phyloP scores from a whole-genome alignment of 2,113 vertebrate species.

The Dissostichus mawsoni region DNA sequence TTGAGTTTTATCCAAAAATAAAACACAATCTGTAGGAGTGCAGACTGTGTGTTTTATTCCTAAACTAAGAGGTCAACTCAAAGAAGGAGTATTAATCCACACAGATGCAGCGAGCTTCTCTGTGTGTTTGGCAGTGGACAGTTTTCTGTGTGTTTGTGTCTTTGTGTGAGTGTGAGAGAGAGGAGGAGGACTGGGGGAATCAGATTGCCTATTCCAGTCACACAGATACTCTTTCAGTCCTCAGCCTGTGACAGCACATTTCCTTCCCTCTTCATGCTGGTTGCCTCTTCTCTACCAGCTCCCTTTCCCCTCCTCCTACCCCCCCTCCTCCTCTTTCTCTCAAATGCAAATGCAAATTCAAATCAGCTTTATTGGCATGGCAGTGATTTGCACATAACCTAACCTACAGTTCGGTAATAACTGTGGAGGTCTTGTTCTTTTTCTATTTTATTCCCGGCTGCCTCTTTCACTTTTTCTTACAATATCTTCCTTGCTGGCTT shows the following conservation, averaged over 20 bases:
- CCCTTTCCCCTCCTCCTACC: not conserved
- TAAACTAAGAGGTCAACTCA: constrained; percentile 28
- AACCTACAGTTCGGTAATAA: constrained; percentile 16
- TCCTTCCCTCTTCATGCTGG: constrained; percentile 72
- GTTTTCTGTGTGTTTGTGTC: constrained; percentile 16
- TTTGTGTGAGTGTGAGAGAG: constrained; percentile 17
- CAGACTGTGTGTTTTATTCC: constrained; percentile 41
- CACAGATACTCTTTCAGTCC: constrained; percentile 62
- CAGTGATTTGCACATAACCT: constrained; percentile 37
- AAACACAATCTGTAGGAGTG: constrained; percentile 22
- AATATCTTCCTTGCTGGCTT: constrained; percentile 3
- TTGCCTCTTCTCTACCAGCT: constrained; percentile 57
- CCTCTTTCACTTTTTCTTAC: constrained; percentile 10
- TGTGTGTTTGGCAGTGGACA: constrained; percentile 39
- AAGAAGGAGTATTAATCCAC: constrained; percentile 50
- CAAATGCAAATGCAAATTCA: constrained; percentile 53
- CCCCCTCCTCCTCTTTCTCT: not conserved
- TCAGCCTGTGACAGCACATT: constrained; percentile 74
- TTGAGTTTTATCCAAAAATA: constrained; percentile 15
- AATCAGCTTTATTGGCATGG: constrained; percentile 38
- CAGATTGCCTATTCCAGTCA: constrained; percentile 76
- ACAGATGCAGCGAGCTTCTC: constrained; percentile 27
- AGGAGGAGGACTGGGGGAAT: constrained; percentile 30
- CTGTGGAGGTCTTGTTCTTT: constrained; percentile 11
- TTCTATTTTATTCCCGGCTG: constrained; percentile 27